These are phyloP conservation scores for Xanthia icteritia DNA, from an alignment of 2,888 invertebrate genomes.

Conservation along the genomic window DNA sequence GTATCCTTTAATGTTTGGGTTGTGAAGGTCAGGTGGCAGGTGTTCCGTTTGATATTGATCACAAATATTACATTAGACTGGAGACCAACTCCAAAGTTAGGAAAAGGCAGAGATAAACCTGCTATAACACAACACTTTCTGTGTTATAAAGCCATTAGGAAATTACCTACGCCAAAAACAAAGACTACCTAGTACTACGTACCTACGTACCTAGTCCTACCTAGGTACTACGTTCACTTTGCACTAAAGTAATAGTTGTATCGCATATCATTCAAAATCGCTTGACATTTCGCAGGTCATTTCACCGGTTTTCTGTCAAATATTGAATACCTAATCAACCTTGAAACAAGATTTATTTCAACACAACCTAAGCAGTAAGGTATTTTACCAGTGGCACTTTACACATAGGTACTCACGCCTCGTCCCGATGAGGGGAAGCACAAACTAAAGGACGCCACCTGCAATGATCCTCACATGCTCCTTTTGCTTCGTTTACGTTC, in stretches of 20 bases:
- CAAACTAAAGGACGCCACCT: no score
- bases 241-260: not conserved
- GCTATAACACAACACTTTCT: not conserved
- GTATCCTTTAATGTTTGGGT: slow-evolving; percentile 18
- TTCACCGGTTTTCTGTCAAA: not conserved
- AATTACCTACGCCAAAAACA: not conserved
- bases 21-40: not conserved
- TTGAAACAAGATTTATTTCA: not conserved
- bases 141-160: not conserved
- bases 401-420: no score
- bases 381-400: not conserved
- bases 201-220: no score
- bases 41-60: slow-evolving; percentile 12
- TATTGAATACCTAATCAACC: not conserved
- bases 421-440: not conserved
- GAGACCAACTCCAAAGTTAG: not conserved
- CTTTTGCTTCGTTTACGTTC: not conserved
- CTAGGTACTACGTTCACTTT: no score
- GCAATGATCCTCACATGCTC: not conserved
- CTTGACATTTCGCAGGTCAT: not conserved
- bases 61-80: not conserved
- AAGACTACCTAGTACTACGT: no score
- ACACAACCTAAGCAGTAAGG: not conserved
- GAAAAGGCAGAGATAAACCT: not conserved
- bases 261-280: not conserved